phyloP scores from a whole-genome alignment of 2,797 vertebrate genomes.

The Aphelocoma californica region DNA sequence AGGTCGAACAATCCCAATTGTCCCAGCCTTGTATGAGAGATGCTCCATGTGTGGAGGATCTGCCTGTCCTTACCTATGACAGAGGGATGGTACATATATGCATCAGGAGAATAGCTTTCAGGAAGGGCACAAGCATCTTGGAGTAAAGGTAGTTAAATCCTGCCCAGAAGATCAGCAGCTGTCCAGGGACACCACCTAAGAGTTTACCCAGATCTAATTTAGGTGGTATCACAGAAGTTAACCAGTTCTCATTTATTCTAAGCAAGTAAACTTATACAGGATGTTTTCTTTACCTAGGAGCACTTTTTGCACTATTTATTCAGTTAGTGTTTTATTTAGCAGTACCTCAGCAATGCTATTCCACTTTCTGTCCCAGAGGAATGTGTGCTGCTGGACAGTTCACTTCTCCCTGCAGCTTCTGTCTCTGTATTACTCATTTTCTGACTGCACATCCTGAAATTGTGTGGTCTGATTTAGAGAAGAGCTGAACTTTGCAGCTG shows the following conservation, averaged over 20 bases:
- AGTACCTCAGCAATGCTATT: background rate
- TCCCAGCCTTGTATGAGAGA: background rate
- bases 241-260: background rate
- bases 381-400: constrained; percentile 3
- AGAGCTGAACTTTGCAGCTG: background rate
- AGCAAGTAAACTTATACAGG: background rate
- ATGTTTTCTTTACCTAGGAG: background rate
- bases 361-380: background rate
- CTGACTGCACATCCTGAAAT: background rate
- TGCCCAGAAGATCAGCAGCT: background rate
- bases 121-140: background rate
- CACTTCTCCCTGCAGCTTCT: background rate
- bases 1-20: too few relatives aligned
- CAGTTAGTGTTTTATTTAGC: background rate
- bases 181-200: background rate
- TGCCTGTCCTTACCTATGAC: background rate
- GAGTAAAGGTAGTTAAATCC: background rate
- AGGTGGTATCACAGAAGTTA: background rate
- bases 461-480: background rate
- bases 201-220: background rate
- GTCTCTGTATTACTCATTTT: background rate
- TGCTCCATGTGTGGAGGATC: background rate
- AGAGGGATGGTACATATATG: background rate
- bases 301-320: background rate
- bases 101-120: background rate